phyloP scores from a whole-genome alignment of 2,113 vertebrate genomes.

The Bufo bufo region DNA sequence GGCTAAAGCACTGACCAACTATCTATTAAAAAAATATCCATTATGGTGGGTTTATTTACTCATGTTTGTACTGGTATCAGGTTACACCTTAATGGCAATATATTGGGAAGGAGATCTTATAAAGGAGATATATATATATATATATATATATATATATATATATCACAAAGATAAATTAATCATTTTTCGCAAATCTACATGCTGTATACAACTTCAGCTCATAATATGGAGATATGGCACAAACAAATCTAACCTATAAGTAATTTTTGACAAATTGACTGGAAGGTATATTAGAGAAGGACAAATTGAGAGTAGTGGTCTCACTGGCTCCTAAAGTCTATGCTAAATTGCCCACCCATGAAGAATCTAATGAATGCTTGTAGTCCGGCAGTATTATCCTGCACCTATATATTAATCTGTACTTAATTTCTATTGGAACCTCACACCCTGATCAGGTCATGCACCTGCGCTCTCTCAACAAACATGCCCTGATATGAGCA shows the following conservation, averaged over 20 bases:
- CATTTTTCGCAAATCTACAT: too few species aligned
- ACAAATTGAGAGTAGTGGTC: neutral
- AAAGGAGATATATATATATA: too few species aligned
- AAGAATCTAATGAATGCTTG: neutral
- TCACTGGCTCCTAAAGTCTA: neutral
- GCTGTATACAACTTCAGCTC: too few species aligned
- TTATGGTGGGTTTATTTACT: neutral
- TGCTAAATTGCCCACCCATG: neutral
- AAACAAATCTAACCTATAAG: too few species aligned
- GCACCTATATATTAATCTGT: neutral
- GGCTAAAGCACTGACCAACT: neutral
- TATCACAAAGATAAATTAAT: too few species aligned
- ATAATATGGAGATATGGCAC: too few species aligned
- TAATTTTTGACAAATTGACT: neutral
- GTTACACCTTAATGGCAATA: too few species aligned
- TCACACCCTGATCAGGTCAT: neutral
- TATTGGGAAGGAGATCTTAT: too few species aligned
- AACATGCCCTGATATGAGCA: constrained; percentile 25
- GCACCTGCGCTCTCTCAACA: constrained; percentile 7
- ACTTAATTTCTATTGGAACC: neutral
- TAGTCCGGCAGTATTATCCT: neutral
- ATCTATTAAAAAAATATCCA: neutral
- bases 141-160: too few species aligned
- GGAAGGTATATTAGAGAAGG: neutral
- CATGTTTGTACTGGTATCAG: neutral